Evolutionary conservation across 2,797 vertebrate species (phyloP).

Genomic region (Garrulus glandarius): DNA sequence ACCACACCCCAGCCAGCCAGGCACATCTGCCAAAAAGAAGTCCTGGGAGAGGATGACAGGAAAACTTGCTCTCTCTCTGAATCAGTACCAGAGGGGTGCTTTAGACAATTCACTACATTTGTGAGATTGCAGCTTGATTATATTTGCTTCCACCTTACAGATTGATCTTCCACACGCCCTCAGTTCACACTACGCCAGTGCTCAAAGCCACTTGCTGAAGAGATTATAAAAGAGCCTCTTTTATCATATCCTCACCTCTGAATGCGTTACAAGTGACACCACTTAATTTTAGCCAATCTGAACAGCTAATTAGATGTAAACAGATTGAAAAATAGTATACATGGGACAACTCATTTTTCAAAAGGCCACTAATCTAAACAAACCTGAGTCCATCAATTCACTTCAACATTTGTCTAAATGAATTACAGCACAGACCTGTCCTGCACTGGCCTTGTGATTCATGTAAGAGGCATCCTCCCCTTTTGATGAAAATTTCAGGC

Average conservation of each 20-base stretch:
- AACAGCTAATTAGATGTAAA: constrained; percentile 62
- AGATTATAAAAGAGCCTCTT: constrained; percentile 48
- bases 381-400: constrained; percentile 20
- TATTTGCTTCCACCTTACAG: constrained; percentile 57
- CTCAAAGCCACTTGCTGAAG: neutral
- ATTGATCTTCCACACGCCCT: neutral
- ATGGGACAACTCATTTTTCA: constrained; percentile 35
- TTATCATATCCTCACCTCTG: constrained; percentile 59
- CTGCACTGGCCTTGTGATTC: constrained; percentile 3
- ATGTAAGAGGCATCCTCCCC: neutral
- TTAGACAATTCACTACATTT: neutral
- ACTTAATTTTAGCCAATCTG: constrained; percentile 56
- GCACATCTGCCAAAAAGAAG: neutral
- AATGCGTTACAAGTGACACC: constrained; percentile 20
- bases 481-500: constrained; percentile 19
- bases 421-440: constrained; percentile 8
- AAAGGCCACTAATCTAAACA: constrained; percentile 55
- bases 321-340: constrained; percentile 45
- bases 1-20: neutral
- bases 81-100: constrained; percentile 6
- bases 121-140: constrained; percentile 54
- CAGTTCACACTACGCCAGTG: neutral
- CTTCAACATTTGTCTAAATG: constrained; percentile 37
- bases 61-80: neutral
- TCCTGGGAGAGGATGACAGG: neutral